Base-by-base conservation (phyloP, 2,797 vertebrate species). In the Gymnothorax javanicus region DNA sequence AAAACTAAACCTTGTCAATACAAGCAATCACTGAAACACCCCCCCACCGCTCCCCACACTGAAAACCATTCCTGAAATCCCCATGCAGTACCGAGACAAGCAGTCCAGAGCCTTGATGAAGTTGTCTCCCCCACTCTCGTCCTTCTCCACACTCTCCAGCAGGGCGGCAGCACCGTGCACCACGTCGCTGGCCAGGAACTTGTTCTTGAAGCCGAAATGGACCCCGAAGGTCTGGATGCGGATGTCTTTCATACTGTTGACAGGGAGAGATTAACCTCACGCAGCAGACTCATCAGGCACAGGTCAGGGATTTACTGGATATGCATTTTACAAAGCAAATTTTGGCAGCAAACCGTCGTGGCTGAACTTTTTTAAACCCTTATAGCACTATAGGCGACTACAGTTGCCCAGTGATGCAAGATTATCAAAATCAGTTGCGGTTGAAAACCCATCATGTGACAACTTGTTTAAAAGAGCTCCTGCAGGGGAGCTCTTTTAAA, bases 201-300 rank as follows among this genome's bases (percentile, higher is more conserved):
- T 98, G 90, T 99, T 99, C 94, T 99, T 98, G 91, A 98, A 99
- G 83, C 99, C 98, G 89, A 99, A 99, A 91, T 99, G 97, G 89
- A 97, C 96, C 4, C 97, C 97, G 89, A 99, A 99, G 0, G 98
- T 99, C 95, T 99, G 98, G 62, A 99, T 91, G 27, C 99, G 96
- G 91, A 99, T 96, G 89, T 99, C 98, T 90, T 97, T 99, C 97
- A 99, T 97, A 81, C 98, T 99, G 93, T 87, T 1, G 52, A 56
- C n/a, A 81, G 15, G 69, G 25, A 84, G 8, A 52, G 56, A 13
- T 9, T 81, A n/a, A 75, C 54, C n/a, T 67, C 3, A 27, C 4
- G 23, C 6, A 17, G 33, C 64, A 27, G 33, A 43, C 33, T 43
- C 33, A 43, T 43, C 33, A 43, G 33, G n/a, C n/a, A n/a, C n/a